A percentile compares a stretch with the other conserved stretches of the same genome.
Conservation (phyloP, 1,140 invertebrate genomes). For the Drosophila burlai region DNA sequence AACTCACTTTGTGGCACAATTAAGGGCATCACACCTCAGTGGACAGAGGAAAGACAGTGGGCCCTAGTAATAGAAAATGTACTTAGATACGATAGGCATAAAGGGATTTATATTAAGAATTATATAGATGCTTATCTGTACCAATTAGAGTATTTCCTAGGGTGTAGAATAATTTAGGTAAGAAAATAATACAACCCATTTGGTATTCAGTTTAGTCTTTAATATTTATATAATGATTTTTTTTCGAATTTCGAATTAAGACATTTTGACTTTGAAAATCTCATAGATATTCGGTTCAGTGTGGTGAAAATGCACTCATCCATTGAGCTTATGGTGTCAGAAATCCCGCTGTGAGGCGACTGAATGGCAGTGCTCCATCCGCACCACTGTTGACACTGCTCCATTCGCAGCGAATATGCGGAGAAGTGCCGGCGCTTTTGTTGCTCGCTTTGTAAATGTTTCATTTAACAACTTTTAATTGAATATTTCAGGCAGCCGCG, state of each 20-base stretch:
- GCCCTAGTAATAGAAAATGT: background rate
- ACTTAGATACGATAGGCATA: background rate
- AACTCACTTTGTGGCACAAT: slow-evolving; percentile 73
- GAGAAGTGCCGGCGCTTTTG: slow-evolving; percentile 24
- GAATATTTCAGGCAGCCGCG: slow-evolving; percentile 65
- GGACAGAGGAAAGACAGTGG: slow-evolving; percentile 18
- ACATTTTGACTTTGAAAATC: background rate
- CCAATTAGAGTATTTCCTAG: background rate
- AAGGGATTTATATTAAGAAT: background rate
- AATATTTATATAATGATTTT: too few species aligned
- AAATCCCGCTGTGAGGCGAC: slow-evolving; percentile 19
- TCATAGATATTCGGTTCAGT: background rate
- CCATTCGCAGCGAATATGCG: slow-evolving; percentile 52
- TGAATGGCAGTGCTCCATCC: slow-evolving; percentile 1
- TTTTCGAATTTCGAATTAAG: background rate
- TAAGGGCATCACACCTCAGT: slow-evolving; percentile 54
- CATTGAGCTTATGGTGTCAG: slow-evolving; percentile 8
- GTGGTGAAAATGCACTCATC: background rate
- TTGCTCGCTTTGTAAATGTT: slow-evolving; percentile 67
- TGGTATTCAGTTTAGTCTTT: background rate
- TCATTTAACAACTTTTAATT: slow-evolving; percentile 78
- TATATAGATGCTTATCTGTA: background rate
- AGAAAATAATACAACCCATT: background rate
- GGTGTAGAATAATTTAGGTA: background rate
- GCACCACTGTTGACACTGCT: slow-evolving; percentile 68